Evolutionary conservation across 2,797 vertebrate genomes (phyloP).

Genomic region (Xiphophorus birchmanni): DNA sequence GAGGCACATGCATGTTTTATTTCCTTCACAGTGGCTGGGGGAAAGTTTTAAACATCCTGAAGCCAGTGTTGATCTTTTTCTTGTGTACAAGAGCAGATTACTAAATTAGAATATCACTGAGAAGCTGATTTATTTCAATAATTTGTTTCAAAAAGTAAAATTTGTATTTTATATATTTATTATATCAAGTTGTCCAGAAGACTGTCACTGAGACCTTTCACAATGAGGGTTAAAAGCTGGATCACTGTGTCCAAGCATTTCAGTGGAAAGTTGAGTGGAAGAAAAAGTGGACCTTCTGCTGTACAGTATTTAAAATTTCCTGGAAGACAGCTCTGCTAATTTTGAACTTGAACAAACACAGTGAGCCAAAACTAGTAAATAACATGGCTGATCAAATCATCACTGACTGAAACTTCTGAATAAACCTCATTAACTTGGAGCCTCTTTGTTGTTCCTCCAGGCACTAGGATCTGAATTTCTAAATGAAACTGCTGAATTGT

Average conservation of each 20-base stretch:
- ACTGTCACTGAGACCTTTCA: background rate
- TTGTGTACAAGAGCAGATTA: background rate
- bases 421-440: background rate
- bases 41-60: slow-evolving; percentile 26
- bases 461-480: background rate
- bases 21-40: slow-evolving; percentile 39
- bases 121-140: background rate
- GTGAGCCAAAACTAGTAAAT: background rate
- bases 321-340: background rate
- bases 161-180: background rate
- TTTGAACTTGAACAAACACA: background rate
- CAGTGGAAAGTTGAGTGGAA: too few relatives aligned
- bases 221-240: background rate
- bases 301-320: slow-evolving; percentile 16
- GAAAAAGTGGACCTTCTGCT: slow-evolving; percentile 9
- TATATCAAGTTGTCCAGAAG: background rate
- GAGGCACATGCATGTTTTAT: slow-evolving; percentile 38
- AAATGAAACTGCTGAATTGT: background rate
- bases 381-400: background rate
- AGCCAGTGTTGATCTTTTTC: background rate
- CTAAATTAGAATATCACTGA: background rate
- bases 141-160: background rate
- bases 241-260: background rate
- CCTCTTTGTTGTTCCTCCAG: background rate
- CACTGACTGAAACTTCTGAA: background rate